phyloP scores from a whole-genome alignment of 2,797 vertebrate genomes.

The Rallus crepitans region DNA sequence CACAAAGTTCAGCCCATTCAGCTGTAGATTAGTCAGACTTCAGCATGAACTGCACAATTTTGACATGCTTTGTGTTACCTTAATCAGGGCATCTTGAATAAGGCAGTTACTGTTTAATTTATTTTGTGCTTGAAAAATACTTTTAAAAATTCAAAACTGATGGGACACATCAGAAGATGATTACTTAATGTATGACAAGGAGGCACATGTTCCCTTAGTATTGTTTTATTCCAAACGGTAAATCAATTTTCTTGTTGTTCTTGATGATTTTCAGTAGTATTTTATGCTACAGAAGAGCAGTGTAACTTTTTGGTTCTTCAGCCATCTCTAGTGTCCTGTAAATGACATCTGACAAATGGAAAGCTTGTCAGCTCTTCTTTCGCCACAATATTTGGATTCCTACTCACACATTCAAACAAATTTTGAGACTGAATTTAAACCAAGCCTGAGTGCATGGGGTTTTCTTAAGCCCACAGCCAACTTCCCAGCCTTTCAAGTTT shows the following conservation, averaged over 20 bases:
- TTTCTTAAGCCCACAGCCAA: conserved; percentile 53
- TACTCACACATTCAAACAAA: conserved; percentile 47
- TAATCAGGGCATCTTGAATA: neutral
- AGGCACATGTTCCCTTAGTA: neutral
- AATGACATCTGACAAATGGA: neutral
- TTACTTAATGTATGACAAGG: neutral
- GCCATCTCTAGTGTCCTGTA: neutral
- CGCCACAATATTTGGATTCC: conserved; percentile 28
- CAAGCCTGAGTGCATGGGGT: conserved; percentile 33
- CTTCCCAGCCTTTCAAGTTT: conserved; percentile 49
- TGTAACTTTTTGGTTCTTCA: neutral
- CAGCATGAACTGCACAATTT: neutral
- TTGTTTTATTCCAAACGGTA: neutral
- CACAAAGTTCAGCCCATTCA: neutral
- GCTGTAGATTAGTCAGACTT: neutral
- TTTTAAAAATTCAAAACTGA: neutral
- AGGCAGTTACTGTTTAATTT: neutral
- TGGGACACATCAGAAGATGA: neutral
- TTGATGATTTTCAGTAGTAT: neutral
- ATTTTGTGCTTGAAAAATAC: neutral
- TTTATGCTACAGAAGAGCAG: neutral
- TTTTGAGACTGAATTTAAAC: conserved; percentile 40
- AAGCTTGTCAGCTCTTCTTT: neutral
- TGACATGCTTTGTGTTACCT: neutral
- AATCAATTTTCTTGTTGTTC: neutral